Percentiles rank a stretch among this genome's conserved stretches.
Evolutionary conservation across 2,888 invertebrate species (phyloP).

Genomic region (Drosophila multiciliata): DNA sequence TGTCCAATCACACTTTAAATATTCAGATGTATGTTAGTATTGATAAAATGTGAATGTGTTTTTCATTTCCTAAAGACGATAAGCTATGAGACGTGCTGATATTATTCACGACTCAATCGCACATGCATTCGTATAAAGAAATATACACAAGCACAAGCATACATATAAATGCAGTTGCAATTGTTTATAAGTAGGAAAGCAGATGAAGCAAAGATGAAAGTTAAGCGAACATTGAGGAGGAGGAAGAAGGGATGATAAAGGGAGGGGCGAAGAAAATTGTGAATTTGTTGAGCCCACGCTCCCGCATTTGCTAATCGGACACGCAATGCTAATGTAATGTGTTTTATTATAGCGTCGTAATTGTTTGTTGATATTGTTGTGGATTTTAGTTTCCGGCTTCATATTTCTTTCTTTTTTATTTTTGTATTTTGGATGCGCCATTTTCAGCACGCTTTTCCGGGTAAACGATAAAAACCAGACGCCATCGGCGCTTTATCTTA

Average conservation of each 20-base stretch:
- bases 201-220: conserved; percentile 14
- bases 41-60: neutral
- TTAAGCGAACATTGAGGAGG: conserved; percentile 11
- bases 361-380: conserved; percentile 49
- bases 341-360: conserved; percentile 51
- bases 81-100: conserved; percentile 22
- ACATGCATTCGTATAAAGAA: conserved; percentile 2
- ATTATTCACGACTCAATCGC: conserved; percentile 23
- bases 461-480: conserved; percentile 51
- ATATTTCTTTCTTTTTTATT: conserved; percentile 7
- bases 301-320: conserved; percentile 41
- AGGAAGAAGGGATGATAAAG: neutral
- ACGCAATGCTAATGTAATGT: conserved; percentile 63
- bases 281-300: conserved; percentile 21
- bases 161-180: conserved; percentile 10
- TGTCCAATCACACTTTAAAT: neutral
- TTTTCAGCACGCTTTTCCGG: conserved; percentile 65
- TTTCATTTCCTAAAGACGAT: conserved; percentile 33
- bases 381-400: conserved; percentile 56
- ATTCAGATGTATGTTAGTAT: neutral
- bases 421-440: conserved; percentile 57
- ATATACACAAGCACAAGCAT: neutral
- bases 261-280: conserved; percentile 14
- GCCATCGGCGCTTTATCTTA: conserved; percentile 39
- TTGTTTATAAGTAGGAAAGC: conserved; percentile 28